These are phyloP conservation scores for Drosophila pseudoananassae DNA, from an alignment of 1,140 invertebrate genomes.

Conservation along the genomic window DNA sequence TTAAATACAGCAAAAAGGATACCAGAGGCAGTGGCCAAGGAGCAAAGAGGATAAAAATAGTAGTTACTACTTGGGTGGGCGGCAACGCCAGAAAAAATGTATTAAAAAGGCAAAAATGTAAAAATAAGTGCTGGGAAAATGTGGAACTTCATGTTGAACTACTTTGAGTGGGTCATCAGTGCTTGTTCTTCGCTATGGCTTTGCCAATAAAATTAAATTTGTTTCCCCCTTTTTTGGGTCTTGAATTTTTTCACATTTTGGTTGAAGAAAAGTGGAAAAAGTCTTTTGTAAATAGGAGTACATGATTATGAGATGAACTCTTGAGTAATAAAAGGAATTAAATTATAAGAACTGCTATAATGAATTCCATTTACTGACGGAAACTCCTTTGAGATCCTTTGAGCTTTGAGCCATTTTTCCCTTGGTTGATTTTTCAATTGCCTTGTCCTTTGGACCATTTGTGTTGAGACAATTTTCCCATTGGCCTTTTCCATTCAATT, in stretches of 20 bases:
- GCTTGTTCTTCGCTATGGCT: background rate
- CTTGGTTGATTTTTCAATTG: conserved; percentile 19
- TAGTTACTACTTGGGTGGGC: conserved; percentile 64
- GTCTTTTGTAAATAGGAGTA: background rate
- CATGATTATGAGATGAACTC: conserved; percentile 11
- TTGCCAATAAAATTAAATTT: conserved; percentile 20
- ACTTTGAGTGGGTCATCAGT: conserved; percentile 35
- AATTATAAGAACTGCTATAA: background rate
- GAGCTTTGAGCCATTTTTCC: background rate
- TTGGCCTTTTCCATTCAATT: conserved; percentile 25
- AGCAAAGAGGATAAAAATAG: conserved; percentile 18
- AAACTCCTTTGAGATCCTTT: background rate
- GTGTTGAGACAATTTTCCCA: conserved; percentile 18
- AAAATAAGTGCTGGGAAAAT: conserved; percentile 24
- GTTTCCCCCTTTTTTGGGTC: conserved; percentile 2
- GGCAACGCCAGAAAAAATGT: conserved; percentile 28
- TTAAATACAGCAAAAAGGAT: conserved; percentile 69
- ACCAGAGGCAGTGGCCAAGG: conserved; percentile 22
- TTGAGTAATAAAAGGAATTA: background rate
- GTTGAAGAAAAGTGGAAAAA: conserved; percentile 10
- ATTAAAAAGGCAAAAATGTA: background rate
- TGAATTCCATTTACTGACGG: background rate
- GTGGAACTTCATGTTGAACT: conserved; percentile 54
- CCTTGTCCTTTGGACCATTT: conserved; percentile 41
- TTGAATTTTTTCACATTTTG: background rate